phyloP scores from a whole-genome alignment of 2,888 invertebrate genomes.

The Drosophila falleni region DNA sequence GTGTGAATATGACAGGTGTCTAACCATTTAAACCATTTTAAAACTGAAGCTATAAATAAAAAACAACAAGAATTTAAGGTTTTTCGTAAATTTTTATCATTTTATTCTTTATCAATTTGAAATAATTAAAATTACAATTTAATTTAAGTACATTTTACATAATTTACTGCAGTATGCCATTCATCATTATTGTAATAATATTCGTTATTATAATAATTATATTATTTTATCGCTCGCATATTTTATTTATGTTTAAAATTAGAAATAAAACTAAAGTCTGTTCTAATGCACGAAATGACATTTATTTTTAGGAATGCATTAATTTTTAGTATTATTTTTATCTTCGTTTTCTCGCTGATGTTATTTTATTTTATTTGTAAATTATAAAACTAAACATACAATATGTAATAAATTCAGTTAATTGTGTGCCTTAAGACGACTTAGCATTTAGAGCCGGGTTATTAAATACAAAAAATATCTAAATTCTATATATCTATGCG shows the following conservation, averaged over 20 bases:
- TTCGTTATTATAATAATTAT: conserved; percentile 31
- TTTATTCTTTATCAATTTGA: conserved; percentile 78
- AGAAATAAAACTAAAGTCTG: conserved; percentile 55
- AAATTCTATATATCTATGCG: conserved; percentile 53
- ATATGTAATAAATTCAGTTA: conserved; percentile 75
- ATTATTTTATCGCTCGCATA: conserved; percentile 31
- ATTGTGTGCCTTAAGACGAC: conserved; percentile 64
- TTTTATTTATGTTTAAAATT: conserved; percentile 28
- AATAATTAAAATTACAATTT: conserved; percentile 81
- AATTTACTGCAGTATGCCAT: conserved; percentile 67
- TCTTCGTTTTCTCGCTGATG: conserved; percentile 1
- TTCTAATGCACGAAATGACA: conserved; percentile 61
- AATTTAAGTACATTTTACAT: conserved; percentile 78
- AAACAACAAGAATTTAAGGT: not conserved
- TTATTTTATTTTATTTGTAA: conserved; percentile 12
- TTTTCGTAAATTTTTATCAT: conserved; percentile 45
- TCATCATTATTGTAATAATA: conserved; percentile 36
- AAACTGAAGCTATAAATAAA: not conserved
- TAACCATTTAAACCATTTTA: not conserved
- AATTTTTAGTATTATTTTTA: conserved; percentile 3
- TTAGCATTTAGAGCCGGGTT: conserved; percentile 64
- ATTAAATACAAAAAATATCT: conserved; percentile 58
- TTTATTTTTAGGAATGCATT: conserved; percentile 39
- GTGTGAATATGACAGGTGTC: not conserved
- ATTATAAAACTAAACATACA: conserved; percentile 72